Evolutionary conservation across 2,888 invertebrate species (phyloP).

Genomic region (Stegophylla sp.): DNA sequence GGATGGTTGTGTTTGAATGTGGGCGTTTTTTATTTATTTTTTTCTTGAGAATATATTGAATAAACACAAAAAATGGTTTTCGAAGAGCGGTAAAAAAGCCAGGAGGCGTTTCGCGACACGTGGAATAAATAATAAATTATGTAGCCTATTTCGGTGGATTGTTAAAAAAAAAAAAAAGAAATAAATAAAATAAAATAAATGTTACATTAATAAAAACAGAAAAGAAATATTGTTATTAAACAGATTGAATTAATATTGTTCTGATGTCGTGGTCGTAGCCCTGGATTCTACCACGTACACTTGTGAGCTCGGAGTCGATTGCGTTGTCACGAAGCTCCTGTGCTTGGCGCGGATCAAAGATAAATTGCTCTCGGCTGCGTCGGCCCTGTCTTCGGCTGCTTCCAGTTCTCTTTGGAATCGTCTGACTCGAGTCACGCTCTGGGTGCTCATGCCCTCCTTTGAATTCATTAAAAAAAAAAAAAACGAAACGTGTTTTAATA

Average conservation of each 20-base stretch:
- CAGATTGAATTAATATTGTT: slow-evolving; percentile 59
- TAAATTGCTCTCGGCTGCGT: slow-evolving; percentile 91
- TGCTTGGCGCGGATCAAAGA: slow-evolving; percentile 96
- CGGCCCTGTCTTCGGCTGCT: slow-evolving; percentile 96
- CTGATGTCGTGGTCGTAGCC: slow-evolving; percentile 63
- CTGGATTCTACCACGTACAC: slow-evolving; percentile 88
- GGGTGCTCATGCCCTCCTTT: slow-evolving; percentile 89
- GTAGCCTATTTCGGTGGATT: slow-evolving; percentile 51
- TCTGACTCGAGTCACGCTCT: slow-evolving; percentile 92
- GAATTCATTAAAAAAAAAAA: slow-evolving; percentile 60
- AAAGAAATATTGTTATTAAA: slow-evolving; percentile 47
- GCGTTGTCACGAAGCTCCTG: slow-evolving; percentile 95
- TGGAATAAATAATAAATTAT: slow-evolving; percentile 53
- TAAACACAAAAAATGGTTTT: slow-evolving; percentile 8
- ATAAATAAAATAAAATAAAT: slow-evolving; percentile 42
- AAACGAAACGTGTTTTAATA: too few relatives aligned
- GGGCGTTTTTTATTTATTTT: too few relatives aligned
- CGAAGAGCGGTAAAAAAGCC: slow-evolving; percentile 24
- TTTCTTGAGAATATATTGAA: slow-evolving; percentile 12
- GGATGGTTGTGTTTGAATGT: not conserved
- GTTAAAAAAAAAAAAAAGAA: slow-evolving; percentile 44
- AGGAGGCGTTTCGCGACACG: slow-evolving; percentile 21
- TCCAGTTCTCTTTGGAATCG: slow-evolving; percentile 98
- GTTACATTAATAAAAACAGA: slow-evolving; percentile 59
- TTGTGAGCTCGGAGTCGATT: slow-evolving; percentile 88